A percentile compares a stretch with the other conserved stretches of the same genome.
Conservation (phyloP, 2,113 vertebrate species). For the Rhizomys pruinosus region DNA sequence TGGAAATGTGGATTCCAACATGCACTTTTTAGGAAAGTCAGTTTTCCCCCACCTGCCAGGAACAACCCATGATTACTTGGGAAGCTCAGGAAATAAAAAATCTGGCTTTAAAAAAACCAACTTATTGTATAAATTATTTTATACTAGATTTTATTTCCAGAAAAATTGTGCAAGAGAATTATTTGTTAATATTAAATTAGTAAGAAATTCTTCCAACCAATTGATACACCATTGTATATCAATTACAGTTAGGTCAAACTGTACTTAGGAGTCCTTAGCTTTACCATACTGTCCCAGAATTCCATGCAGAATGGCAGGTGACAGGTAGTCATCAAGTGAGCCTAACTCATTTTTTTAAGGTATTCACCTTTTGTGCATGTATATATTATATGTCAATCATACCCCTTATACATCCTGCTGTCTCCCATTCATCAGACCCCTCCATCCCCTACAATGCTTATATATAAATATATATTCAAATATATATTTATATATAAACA, state of each 20-base stretch:
- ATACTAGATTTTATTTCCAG: not conserved
- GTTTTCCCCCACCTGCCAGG: not conserved
- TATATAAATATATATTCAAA: no score
- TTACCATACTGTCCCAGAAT: not conserved
- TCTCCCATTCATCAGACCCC: no score
- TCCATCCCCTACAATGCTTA: no score
- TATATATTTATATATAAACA: no score
- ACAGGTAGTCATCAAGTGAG: not conserved
- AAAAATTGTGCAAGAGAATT: not conserved
- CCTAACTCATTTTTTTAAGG: not conserved
- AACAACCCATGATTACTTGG: not conserved
- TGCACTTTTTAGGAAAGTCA: not conserved
- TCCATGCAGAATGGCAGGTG: not conserved
- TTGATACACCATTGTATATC: not conserved
- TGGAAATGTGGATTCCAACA: conserved; percentile 39
- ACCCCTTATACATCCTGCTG: no score
- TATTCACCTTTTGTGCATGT: no score
- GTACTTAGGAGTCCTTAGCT: not conserved
- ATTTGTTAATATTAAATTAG: not conserved
- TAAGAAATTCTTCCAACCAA: not conserved
- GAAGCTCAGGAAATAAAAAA: not conserved
- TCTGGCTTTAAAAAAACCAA: not conserved
- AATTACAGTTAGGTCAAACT: not conserved
- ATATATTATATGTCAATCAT: no score
- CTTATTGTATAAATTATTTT: not conserved